Evolutionary conservation across 2,888 invertebrate species (phyloP).

Genomic region (Aphodius sticticus): DNA sequence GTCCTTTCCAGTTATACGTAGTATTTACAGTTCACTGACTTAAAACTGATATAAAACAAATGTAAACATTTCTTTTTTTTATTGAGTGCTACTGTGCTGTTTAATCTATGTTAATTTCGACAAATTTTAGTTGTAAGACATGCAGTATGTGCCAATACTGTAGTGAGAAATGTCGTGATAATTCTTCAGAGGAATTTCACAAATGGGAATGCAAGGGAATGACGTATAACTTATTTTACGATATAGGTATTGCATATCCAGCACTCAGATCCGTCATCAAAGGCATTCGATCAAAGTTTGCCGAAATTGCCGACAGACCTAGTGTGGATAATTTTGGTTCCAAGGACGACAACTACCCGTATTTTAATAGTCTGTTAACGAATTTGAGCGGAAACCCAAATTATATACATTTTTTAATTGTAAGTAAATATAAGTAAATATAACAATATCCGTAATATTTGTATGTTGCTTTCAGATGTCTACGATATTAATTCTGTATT

Average conservation of each 20-base stretch:
- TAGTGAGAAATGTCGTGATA: slow-evolving; percentile 66
- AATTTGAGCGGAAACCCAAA: slow-evolving; percentile 74
- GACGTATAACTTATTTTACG: slow-evolving; percentile 68
- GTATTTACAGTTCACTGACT: no score
- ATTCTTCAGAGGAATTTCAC: slow-evolving; percentile 68
- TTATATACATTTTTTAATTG: slow-evolving; percentile 75
- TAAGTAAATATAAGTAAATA: slow-evolving; percentile 57
- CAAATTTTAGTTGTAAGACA: slow-evolving; percentile 66
- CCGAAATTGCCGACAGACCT: background rate
- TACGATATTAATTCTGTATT: slow-evolving; percentile 70
- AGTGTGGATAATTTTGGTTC: slow-evolving; percentile 59
- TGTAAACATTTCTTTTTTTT: no score
- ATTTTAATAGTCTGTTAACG: slow-evolving; percentile 75
- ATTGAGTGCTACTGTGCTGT: no score
- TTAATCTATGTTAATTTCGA: slow-evolving; percentile 9
- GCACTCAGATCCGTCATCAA: slow-evolving; percentile 75
- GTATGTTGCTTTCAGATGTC: background rate
- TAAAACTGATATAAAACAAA: no score
- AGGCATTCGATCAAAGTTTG: slow-evolving; percentile 44
- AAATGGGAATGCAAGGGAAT: slow-evolving; percentile 76
- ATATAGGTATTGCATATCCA: slow-evolving; percentile 81
- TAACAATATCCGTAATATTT: no score
- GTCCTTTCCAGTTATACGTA: no score
- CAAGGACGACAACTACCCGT: slow-evolving; percentile 64
- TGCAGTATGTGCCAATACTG: slow-evolving; percentile 78